Percentiles rank a stretch among this genome's conserved stretches.
phyloP scores from a whole-genome alignment of 2,888 invertebrate genomes.

The Himalopsyche anomala region DNA sequence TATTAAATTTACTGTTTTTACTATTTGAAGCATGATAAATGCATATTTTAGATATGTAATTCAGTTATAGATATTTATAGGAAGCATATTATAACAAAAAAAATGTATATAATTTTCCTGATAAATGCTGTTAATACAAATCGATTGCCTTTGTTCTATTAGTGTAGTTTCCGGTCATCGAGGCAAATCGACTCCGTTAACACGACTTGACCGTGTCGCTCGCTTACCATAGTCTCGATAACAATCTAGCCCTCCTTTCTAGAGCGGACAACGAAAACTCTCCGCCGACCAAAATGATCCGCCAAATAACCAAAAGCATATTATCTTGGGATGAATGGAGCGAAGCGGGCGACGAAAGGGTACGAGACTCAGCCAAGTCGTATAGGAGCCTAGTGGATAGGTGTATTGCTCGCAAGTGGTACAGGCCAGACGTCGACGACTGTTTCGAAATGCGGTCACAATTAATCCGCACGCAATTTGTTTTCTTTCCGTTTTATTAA shows the following conservation, averaged over 20 bases:
- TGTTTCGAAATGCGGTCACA: slow-evolving; percentile 32
- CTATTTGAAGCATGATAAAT: too few relatives aligned
- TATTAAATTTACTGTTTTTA: too few relatives aligned
- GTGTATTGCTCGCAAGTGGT: neutral
- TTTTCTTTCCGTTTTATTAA: too few relatives aligned
- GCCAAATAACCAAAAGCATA: neutral
- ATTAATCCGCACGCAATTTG: neutral
- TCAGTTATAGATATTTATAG: too few relatives aligned
- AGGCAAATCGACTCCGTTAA: too few relatives aligned
- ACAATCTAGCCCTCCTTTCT: neutral
- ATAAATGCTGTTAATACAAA: too few relatives aligned
- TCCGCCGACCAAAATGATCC: slow-evolving; percentile 6
- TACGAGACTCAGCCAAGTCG: slow-evolving; percentile 3
- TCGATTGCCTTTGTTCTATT: too few relatives aligned
- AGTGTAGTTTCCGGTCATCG: too few relatives aligned
- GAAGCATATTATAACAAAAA: too few relatives aligned
- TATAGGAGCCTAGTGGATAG: neutral
- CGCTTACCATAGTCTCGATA: neutral
- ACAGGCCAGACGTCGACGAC: slow-evolving; percentile 1
- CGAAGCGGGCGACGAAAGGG: slow-evolving; percentile 35
- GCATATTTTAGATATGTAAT: too few relatives aligned
- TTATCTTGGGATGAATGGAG: slow-evolving; percentile 34
- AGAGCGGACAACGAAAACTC: slow-evolving; percentile 7
- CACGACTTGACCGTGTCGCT: too few relatives aligned
- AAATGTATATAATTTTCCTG: too few relatives aligned